Conservation (phyloP, 2,888 invertebrate species). For the Blastobasis lacticolella region DNA sequence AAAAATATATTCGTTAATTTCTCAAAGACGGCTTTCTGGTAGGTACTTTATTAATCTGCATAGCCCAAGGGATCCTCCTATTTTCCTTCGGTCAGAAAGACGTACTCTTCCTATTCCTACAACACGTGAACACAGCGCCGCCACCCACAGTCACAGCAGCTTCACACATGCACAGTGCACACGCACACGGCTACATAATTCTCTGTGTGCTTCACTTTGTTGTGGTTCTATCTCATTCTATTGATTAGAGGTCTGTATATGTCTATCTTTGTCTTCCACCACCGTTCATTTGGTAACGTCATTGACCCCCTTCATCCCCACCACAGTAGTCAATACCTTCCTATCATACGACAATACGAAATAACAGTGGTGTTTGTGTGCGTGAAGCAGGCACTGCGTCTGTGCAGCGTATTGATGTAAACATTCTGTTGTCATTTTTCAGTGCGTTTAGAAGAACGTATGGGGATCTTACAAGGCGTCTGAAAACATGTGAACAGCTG, state of each 20-base stretch:
- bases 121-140: too few species aligned
- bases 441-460: slow-evolving; percentile 56
- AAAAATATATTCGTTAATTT: too few species aligned
- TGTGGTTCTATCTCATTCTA: slow-evolving; percentile 35
- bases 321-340: slow-evolving; percentile 44
- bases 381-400: slow-evolving; percentile 38
- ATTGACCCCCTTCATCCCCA: slow-evolving; percentile 57
- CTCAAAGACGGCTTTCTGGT: too few species aligned
- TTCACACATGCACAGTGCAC: not conserved
- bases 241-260: slow-evolving; percentile 3
- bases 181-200: not conserved
- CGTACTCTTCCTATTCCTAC: too few species aligned
- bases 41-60: too few species aligned
- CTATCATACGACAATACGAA: slow-evolving; percentile 15
- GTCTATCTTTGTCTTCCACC: slow-evolving; percentile 26
- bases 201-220: slow-evolving; percentile 27
- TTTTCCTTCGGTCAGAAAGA: too few species aligned
- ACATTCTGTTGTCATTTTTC: slow-evolving; percentile 64
- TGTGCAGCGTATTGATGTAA: slow-evolving; percentile 64
- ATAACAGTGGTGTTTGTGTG: slow-evolving; percentile 31
- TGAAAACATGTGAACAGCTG: slow-evolving; percentile 57
- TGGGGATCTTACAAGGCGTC: slow-evolving; percentile 38
- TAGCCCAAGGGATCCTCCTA: too few species aligned
- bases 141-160: not conserved
- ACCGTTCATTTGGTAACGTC: slow-evolving; percentile 39